Evolutionary conservation across 2,113 vertebrate species (phyloP), one percentile per base, ranked within the genome.

Genomic region (Mustelus asterias): DNA sequence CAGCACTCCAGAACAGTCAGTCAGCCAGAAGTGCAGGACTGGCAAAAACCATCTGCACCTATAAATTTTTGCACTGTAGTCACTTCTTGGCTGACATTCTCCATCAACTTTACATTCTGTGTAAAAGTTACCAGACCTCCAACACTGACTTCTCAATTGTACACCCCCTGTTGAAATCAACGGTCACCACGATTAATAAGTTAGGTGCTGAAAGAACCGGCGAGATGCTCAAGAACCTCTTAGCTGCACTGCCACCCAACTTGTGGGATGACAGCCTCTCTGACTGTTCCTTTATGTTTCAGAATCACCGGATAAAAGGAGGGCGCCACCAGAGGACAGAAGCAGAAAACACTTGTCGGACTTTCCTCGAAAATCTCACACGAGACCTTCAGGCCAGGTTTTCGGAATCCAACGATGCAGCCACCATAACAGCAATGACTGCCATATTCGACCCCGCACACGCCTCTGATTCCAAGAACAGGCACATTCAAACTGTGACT

Each of bases 51-150:
- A 72, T 95, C 41, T 95, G 94, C 44, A 95, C 67, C 26, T 95
- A 95, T 69, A 95, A 95, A 20, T 95, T 95, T 54, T 65, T 95
- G 67, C 69, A 95, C 13, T 95, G 94, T 16, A 95, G 94, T 65
- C 94, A 95, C 13, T 72, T 95, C 10, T 37, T 95, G 94, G 94
- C 94, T 7, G 94, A 95, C 37, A 70, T 95, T 60, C 94, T 95
- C 41, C 94, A 95, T 44, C 94, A 95, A 67, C 13, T 95, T 10
- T 95, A 29, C 41, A 95, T 95, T 65, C 94, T 95, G 94, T 70
- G 94, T 13, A 95, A 72, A 29, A 95, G 94, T 37, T 95, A 72
- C 69, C 94, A 95, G 67, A 95, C 67, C 11, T 24, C 67, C 13
- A 29, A 72, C 1, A 41, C 54, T 14, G 94, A 95, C 26, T 95